Evolutionary conservation across 2,888 invertebrate species (phyloP).

Genomic region (Brenthis daphne): DNA sequence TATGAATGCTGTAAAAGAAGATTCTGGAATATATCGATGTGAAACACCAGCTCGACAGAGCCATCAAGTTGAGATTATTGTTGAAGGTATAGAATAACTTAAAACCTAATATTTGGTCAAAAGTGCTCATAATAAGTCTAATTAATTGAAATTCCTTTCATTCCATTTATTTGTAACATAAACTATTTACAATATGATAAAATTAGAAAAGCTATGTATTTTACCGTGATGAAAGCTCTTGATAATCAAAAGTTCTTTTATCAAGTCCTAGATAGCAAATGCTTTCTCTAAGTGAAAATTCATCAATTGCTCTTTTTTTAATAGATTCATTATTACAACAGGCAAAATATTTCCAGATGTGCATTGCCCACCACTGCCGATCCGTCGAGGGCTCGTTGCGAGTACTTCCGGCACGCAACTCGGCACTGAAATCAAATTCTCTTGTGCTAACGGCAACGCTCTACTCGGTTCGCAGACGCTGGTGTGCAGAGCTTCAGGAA

Average conservation of each 20-base stretch:
- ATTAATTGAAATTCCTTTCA: too few relatives aligned
- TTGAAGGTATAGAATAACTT: constrained; percentile 81
- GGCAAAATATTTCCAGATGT: constrained; percentile 73
- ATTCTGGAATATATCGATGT: constrained; percentile 92
- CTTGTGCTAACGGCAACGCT: constrained; percentile 91
- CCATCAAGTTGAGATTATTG: constrained; percentile 90
- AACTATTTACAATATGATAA: too few relatives aligned
- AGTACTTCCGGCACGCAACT: constrained; percentile 88
- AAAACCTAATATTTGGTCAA: too few relatives aligned
- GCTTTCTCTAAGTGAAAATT: too few relatives aligned
- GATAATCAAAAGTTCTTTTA: too few relatives aligned
- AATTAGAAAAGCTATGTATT: too few relatives aligned
- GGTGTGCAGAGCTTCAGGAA: constrained; percentile 90
- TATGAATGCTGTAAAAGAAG: constrained; percentile 89
- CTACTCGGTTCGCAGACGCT: constrained; percentile 89
- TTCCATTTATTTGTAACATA: too few relatives aligned
- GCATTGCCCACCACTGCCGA: constrained; percentile 89
- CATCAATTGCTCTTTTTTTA: too few relatives aligned
- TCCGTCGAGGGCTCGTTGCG: constrained; percentile 87
- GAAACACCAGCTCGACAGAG: constrained; percentile 92
- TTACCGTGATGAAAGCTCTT: too few relatives aligned
- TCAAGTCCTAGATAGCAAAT: too few relatives aligned
- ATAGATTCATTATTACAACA: not conserved
- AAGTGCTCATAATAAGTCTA: not conserved
- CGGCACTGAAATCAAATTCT: constrained; percentile 87